Base-by-base conservation (phyloP, 2,113 vertebrate genomes). In the Coryphaenoides rupestris region DNA sequence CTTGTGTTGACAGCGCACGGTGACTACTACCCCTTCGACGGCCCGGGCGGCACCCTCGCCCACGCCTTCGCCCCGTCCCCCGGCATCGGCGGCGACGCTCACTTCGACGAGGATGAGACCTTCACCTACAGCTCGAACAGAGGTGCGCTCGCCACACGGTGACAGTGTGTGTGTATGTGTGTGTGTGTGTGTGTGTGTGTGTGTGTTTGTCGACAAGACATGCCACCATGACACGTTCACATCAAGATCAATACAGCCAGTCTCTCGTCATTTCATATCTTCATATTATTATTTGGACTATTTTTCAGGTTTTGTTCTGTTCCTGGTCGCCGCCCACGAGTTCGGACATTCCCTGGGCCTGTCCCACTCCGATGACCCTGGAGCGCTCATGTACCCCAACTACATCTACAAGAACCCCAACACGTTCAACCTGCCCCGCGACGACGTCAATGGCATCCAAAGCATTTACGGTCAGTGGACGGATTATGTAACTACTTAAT, bases 341-440 rank as follows among this genome's bases (percentile, higher is more conserved):
- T 92, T 99, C 58, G 97, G 97, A 46, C 96, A 99, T 76, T 92
- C 96, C 0, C 65, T 99, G 74, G 97, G 96, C 15, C 88, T 99
- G 21, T 71, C 83, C 65, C 96, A 98, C 74, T 98, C 97, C 19
- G 3, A 14, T 0, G 94, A 96, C 64, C 83, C 90, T 1, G 93
- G 93, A 46, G 95, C 96, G 1, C 86, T 99, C 75, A 99, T 99
- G 97, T 93, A 84, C 70, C 92, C 95, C 1, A 19, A 52, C 1
- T 99, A 98, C 21, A 77, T 90, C 23, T 95, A 86, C 87, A 90
- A 24, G 0, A 80, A 93, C 0, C 88, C 93, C 0, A 81, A 70
- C 0, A 84, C 76, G 54, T 98, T 93, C 7, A 26, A 24, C 1
- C 92, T 98, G 53, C 89, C 93, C 46, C 89, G 77, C 21, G 96